A percentile compares a stretch with the other conserved stretches of the same genome.
These are phyloP conservation scores for Crioceris asparagi DNA, from an alignment of 2,888 invertebrate genomes.

Conservation along the genomic window DNA sequence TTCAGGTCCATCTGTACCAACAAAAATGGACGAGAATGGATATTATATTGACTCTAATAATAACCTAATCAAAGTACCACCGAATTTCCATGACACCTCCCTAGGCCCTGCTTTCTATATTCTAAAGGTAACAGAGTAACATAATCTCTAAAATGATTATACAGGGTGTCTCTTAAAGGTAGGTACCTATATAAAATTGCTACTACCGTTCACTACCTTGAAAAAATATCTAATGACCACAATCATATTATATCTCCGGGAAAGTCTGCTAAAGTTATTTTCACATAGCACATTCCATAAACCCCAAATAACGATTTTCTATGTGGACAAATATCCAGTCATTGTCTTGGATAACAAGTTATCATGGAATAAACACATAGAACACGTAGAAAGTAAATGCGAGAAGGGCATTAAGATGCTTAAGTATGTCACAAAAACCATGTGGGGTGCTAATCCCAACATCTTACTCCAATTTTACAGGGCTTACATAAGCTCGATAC, in stretches of 20 bases:
- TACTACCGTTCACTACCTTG: too few relatives aligned
- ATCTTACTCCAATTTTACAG: constrained; percentile 1
- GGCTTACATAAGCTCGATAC: constrained; percentile 1
- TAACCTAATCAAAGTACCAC: constrained; percentile 24
- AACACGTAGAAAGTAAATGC: background rate
- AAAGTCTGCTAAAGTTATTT: too few relatives aligned
- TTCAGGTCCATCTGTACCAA: constrained; percentile 30
- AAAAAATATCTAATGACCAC: too few relatives aligned
- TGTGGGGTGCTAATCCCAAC: constrained; percentile 3
- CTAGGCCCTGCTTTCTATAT: constrained; percentile 29
- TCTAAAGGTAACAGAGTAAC: too few relatives aligned
- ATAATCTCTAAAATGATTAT: too few relatives aligned
- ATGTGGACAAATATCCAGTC: constrained; percentile 1
- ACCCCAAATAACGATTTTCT: too few relatives aligned
- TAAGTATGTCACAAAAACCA: background rate
- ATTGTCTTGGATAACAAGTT: constrained; percentile 1
- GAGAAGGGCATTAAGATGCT: constrained; percentile 3
- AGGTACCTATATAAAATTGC: too few relatives aligned
- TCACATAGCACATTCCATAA: constrained; percentile 2
- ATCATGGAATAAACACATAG: constrained; percentile 1
- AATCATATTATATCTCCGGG: too few relatives aligned
- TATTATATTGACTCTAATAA: constrained; percentile 27
- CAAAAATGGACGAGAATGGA: constrained; percentile 29
- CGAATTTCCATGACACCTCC: constrained; percentile 21
- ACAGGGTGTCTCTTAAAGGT: too few relatives aligned